Evolutionary conservation across 2,797 vertebrate genomes (phyloP), one percentile per base, ranked within the genome.

Genomic region (Ataeniobius toweri): DNA sequence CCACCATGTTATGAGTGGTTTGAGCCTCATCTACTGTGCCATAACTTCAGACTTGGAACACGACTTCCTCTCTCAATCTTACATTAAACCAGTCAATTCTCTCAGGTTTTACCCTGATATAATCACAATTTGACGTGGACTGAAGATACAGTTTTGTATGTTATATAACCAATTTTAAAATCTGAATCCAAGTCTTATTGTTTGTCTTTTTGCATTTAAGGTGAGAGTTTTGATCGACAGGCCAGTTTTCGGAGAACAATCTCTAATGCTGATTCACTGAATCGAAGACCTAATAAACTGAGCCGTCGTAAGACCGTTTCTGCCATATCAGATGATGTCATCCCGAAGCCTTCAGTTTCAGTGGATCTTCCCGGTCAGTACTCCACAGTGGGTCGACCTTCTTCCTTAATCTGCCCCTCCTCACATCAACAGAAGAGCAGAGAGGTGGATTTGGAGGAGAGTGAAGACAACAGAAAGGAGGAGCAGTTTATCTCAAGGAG

Each of bases 171-270:
- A 36, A 20, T 3, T 65, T 65, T 67, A 5, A 67, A 67, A 22
- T 9, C 39, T 41, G 80, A 44, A 58, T 68, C 5, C 7, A 69
- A 44, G 75, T 46, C 63, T 26, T 20, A 8, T 63, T 70, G 72
- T 77, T 61, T 10, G 5, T 74, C 31, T 68, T 9, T 76, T 78
- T 1, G 0, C 12, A 1, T 70, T 53, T 75, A 90, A 99, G 98
- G 98, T 85, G 96, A 97, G 95, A 97, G 96, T 94, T 99, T 99
- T 88, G 97, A 99, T 92, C 97, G 97, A 76, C 98, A 99, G 88
- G 98, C 98, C 91, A 97, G 96, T 95, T 96, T 98, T 88, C 96
- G 97, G 84, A 96, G 96, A 91, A 96, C 95, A 80, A 89, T 95
- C 87, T 96, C 97, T 91, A 97, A 96, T 91, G 93, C 93, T 61